phyloP scores from a whole-genome alignment of 2,888 invertebrate genomes.

The Drosophila quinaria region DNA sequence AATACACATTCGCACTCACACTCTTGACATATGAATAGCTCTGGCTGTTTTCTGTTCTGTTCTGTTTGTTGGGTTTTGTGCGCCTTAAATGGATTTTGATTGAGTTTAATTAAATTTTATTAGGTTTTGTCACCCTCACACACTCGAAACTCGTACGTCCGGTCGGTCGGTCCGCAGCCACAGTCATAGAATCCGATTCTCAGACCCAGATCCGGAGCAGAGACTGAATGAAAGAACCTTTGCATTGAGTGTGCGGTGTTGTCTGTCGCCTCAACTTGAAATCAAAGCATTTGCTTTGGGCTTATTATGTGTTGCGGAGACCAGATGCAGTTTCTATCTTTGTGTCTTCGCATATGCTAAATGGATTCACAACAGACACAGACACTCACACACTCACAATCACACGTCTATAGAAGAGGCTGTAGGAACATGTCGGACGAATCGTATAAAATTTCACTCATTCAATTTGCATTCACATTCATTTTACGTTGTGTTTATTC shows the following conservation, averaged over 20 bases:
- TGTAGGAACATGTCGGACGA: constrained; percentile 10
- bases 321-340: constrained; percentile 45
- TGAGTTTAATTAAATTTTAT: constrained; percentile 86
- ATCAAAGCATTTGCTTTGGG: constrained; percentile 75
- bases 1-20: background rate
- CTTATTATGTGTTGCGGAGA: constrained; percentile 51
- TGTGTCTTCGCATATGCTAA: constrained; percentile 54
- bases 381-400: background rate
- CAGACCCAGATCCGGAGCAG: constrained; percentile 11
- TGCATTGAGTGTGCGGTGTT: constrained; percentile 7
- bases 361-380: constrained; percentile 41
- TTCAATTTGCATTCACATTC: constrained; percentile 65
- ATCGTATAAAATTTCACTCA: constrained; percentile 63
- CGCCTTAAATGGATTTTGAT: constrained; percentile 85
- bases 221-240: constrained; percentile 12
- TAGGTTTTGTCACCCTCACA: constrained; percentile 85
- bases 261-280: constrained; percentile 39
- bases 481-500: constrained; percentile 64
- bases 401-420: constrained; percentile 2
- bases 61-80: constrained; percentile 45
- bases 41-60: constrained; percentile 1
- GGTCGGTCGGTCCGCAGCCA: constrained; percentile 49
- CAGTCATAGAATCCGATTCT: constrained; percentile 2
- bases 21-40: constrained; percentile 13
- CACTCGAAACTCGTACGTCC: constrained; percentile 56